These are phyloP conservation scores for Alcis repandata DNA, from an alignment of 2,888 invertebrate genomes.

Conservation along the genomic window DNA sequence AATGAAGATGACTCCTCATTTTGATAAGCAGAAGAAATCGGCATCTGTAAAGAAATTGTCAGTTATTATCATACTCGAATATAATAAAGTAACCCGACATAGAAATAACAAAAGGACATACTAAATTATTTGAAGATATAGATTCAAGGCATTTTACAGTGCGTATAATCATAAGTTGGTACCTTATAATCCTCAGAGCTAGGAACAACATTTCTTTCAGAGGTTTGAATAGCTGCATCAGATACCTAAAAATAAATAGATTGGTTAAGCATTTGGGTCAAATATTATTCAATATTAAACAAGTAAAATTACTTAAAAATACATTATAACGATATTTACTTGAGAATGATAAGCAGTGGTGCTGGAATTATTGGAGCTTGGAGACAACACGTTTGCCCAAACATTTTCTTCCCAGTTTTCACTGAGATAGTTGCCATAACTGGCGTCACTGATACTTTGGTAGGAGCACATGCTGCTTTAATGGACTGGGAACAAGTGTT, in stretches of 20 bases:
- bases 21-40: conserved; percentile 13
- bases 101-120: background rate
- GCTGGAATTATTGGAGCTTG: conserved; percentile 25
- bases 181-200: conserved; percentile 12
- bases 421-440: conserved; percentile 23
- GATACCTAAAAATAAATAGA: conserved; percentile 10
- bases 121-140: no score
- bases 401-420: conserved; percentile 34
- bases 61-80: background rate
- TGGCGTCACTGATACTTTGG: conserved; percentile 43
- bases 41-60: conserved; percentile 8
- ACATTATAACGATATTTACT: conserved; percentile 4
- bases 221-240: background rate
- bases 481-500: conserved; percentile 57
- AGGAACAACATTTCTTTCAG: background rate
- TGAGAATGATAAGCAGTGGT: conserved; percentile 1
- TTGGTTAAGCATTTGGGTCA: background rate
- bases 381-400: conserved; percentile 31
- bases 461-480: conserved; percentile 50
- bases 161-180: background rate
- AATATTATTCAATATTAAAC: no score
- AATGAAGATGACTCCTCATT: conserved; percentile 30
- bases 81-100: background rate
- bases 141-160: background rate
- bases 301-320: conserved; percentile 6